phyloP scores from a whole-genome alignment of 2,888 invertebrate genomes.

The Sarcophaga subvicina region DNA sequence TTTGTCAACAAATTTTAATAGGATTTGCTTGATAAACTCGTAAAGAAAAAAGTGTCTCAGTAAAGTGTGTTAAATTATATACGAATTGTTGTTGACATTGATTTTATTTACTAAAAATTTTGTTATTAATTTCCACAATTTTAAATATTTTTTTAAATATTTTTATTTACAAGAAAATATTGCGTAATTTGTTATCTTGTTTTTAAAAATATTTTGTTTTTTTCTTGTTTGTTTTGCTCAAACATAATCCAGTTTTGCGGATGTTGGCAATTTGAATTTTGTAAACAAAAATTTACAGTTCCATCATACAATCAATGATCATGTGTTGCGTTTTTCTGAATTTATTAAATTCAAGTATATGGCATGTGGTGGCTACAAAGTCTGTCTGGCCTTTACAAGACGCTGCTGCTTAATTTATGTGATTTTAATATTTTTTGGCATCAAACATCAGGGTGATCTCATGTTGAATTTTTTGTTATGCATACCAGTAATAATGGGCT shows the following conservation, averaged over 20 bases:
- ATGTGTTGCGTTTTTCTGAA: not conserved
- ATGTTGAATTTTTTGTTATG: not conserved
- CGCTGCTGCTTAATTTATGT: not conserved
- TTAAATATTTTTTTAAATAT: not conserved
- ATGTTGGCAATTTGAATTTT: constrained; percentile 57
- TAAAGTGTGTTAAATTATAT: too few species aligned
- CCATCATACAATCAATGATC: too few species aligned
- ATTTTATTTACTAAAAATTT: constrained; percentile 53
- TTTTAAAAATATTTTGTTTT: constrained; percentile 20
- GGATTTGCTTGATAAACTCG: too few species aligned
- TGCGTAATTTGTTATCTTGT: constrained; percentile 52
- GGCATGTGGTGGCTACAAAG: too few species aligned
- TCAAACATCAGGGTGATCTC: constrained; percentile 17
- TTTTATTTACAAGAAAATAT: constrained; percentile 28
- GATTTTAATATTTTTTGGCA: not conserved
- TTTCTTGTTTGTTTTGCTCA: not conserved
- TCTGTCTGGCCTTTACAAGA: too few species aligned
- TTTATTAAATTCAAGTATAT: not conserved
- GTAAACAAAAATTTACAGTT: constrained; percentile 42
- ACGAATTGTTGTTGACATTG: constrained; percentile 62
- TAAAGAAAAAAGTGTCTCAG: too few species aligned
- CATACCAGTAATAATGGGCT: constrained; percentile 7
- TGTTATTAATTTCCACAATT: not conserved
- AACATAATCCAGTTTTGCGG: constrained; percentile 52
- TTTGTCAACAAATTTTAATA: too few species aligned